Percentiles rank a stretch among this genome's conserved stretches.
Conservation (phyloP, 1,140 invertebrate genomes). For the Lycorma delicatula region DNA sequence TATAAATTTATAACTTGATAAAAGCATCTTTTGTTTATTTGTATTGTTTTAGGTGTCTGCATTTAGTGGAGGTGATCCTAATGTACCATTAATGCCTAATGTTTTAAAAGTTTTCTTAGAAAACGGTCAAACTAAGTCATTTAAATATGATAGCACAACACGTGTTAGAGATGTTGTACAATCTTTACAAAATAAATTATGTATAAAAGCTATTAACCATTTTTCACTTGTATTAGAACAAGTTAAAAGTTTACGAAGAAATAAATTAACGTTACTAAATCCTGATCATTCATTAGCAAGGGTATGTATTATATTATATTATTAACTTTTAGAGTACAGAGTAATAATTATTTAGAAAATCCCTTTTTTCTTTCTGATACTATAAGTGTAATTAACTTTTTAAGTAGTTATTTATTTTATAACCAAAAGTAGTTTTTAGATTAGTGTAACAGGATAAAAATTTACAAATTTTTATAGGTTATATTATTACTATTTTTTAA, state of each 20-base stretch:
- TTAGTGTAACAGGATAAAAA: too few relatives aligned
- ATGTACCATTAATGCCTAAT: conserved; percentile 82
- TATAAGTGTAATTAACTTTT: too few relatives aligned
- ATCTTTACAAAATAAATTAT: conserved; percentile 77
- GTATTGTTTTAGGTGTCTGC: conserved; percentile 71
- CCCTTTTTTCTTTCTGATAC: not conserved
- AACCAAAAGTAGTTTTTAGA: too few relatives aligned
- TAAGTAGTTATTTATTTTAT: too few relatives aligned
- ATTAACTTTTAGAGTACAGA: conserved; percentile 1
- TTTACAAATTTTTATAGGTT: too few relatives aligned
- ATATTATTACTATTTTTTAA: too few relatives aligned
- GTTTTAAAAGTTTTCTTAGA: conserved; percentile 89
- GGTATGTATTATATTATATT: conserved; percentile 44
- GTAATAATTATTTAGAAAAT: conserved; percentile 2
- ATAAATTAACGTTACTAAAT: conserved; percentile 74
- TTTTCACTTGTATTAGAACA: conserved; percentile 86
- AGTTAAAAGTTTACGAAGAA: conserved; percentile 73
- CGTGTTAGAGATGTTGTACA: conserved; percentile 80
- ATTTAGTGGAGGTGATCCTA: conserved; percentile 66
- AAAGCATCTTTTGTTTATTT: too few relatives aligned
- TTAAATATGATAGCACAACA: conserved; percentile 86
- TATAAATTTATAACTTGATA: too few relatives aligned
- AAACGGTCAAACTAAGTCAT: conserved; percentile 93
- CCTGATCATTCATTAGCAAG: conserved; percentile 73
- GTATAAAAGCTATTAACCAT: conserved; percentile 67